Evolutionary conservation across 1,140 invertebrate species (phyloP).

Genomic region (Pseudomyrmex cubaensis): DNA sequence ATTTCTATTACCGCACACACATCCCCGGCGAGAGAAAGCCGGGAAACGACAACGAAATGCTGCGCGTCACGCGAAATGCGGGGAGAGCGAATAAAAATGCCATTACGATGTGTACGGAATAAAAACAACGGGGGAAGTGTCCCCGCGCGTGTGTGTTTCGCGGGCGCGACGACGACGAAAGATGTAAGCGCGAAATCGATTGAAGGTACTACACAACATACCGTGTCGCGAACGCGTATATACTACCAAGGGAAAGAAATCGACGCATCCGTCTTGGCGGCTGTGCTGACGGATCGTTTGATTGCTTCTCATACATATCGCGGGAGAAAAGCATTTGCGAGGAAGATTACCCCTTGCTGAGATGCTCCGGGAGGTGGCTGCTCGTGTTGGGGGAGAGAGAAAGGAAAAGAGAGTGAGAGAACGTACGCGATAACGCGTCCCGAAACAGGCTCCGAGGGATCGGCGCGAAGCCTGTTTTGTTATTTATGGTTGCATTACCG

Average conservation of each 20-base stretch:
- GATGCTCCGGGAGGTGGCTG: slow-evolving; percentile 26
- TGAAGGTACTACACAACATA: slow-evolving; percentile 30
- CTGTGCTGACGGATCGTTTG: slow-evolving; percentile 57
- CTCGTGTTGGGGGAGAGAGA: too few relatives aligned
- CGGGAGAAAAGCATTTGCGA: slow-evolving; percentile 37
- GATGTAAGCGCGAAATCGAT: slow-evolving; percentile 52
- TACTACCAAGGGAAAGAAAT: slow-evolving; percentile 34
- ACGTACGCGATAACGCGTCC: slow-evolving; percentile 27
- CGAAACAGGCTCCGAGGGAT: slow-evolving; percentile 22
- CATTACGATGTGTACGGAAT: slow-evolving; percentile 37
- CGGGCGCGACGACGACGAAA: not conserved
- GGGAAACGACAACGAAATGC: not conserved
- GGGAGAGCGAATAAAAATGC: slow-evolving; percentile 37
- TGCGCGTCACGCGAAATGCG: slow-evolving; percentile 4
- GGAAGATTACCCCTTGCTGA: slow-evolving; percentile 59
- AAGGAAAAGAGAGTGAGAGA: not conserved
- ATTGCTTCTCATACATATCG: slow-evolving; percentile 43
- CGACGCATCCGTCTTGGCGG: slow-evolving; percentile 40
- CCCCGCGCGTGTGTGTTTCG: too few relatives aligned
- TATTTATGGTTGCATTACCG: slow-evolving; percentile 77
- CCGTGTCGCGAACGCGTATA: slow-evolving; percentile 12
- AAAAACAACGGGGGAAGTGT: slow-evolving; percentile 34
- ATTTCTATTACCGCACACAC: not conserved
- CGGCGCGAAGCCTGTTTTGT: slow-evolving; percentile 59
- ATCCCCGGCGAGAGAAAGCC: not conserved